phyloP scores from a whole-genome alignment of 1,140 invertebrate genomes.

The Bombus picipes region DNA sequence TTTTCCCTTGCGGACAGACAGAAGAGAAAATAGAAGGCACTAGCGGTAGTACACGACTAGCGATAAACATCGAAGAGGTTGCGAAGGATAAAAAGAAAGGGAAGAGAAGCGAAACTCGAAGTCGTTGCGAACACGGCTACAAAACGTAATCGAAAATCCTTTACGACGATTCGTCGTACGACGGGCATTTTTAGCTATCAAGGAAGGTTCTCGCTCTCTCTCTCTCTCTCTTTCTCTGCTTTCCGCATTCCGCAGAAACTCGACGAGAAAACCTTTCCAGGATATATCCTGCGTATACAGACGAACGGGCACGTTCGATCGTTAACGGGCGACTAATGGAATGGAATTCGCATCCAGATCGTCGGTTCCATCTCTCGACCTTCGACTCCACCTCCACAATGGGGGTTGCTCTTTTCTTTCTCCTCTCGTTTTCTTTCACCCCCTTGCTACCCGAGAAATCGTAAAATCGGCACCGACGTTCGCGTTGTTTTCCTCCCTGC shows the following conservation, averaged over 20 bases:
- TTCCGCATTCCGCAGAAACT: constrained; percentile 47
- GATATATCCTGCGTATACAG: constrained; percentile 60
- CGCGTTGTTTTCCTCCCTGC: constrained; percentile 40
- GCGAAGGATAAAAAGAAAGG: neutral
- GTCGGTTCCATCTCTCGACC: constrained; percentile 21
- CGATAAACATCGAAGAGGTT: constrained; percentile 16
- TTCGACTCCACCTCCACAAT: constrained; percentile 14
- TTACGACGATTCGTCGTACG: constrained; percentile 56
- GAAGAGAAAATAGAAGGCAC: neutral
- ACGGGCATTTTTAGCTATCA: neutral
- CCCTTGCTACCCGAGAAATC: constrained; percentile 20
- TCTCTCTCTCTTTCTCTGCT: constrained; percentile 13
- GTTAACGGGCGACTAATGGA: constrained; percentile 69
- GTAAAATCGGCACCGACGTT: constrained; percentile 54
- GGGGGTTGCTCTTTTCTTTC: neutral
- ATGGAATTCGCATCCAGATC: constrained; percentile 63
- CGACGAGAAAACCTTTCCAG: constrained; percentile 30
- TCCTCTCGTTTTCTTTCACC: neutral
- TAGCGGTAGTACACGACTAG: neutral
- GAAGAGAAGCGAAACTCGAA: neutral
- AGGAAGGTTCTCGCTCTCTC: neutral
- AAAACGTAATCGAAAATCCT: constrained; percentile 71
- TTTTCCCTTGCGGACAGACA: too few species aligned
- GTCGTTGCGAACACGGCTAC: constrained; percentile 37
- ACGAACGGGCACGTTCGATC: constrained; percentile 64